Evolutionary conservation across 2,113 vertebrate genomes (phyloP).

Genomic region (Asarcornis scutulata): DNA sequence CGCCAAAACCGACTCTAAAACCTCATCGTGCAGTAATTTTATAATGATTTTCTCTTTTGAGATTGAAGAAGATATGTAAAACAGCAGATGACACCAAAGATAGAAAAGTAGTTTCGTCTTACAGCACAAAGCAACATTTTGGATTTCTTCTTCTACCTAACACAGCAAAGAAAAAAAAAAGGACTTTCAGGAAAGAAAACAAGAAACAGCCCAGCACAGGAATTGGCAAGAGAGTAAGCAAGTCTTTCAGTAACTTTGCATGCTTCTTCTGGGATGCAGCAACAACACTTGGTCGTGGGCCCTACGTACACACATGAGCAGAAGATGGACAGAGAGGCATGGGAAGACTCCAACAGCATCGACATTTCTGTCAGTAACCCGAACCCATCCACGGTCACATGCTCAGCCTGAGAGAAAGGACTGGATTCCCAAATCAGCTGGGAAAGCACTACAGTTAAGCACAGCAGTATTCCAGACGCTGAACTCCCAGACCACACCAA

Average conservation of each 20-base stretch:
- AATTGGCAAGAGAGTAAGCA: fast-evolving
- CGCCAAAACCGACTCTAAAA: conserved; percentile 11
- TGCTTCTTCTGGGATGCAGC: neutral
- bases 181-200: neutral
- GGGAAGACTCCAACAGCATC: neutral
- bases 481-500: neutral
- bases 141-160: neutral
- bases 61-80: neutral
- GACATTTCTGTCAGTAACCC: neutral
- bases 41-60: neutral
- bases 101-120: neutral
- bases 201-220: neutral
- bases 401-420: neutral
- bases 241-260: neutral
- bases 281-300: neutral
- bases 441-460: neutral
- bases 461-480: fast-evolving
- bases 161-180: neutral
- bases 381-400: fast-evolving
- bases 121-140: neutral
- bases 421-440: neutral
- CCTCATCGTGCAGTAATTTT: neutral
- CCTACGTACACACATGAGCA: neutral
- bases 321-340: neutral
- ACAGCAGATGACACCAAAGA: neutral